Evolutionary conservation across 37 sponge, comb jelly and placozoan genomes (phyloP).

Genomic region (Chondrosia reniformis): DNA sequence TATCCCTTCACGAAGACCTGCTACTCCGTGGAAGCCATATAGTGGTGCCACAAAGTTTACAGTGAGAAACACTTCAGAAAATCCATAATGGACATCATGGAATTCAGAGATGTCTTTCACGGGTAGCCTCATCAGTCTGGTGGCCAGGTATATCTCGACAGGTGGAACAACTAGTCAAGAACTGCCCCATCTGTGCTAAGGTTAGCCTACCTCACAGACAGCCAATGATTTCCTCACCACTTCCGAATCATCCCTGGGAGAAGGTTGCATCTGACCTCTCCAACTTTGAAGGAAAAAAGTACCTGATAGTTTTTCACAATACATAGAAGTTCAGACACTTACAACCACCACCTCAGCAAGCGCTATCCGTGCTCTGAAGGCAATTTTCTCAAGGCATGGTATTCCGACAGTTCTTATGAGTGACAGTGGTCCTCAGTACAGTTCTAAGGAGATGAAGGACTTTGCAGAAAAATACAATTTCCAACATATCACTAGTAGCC

Average conservation of each 20-base stretch:
- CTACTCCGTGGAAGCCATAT: constrained; percentile 15
- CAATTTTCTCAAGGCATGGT: not conserved
- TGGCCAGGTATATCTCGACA: no score
- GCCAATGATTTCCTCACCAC: no score
- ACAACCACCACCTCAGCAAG: not conserved
- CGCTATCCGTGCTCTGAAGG: not conserved
- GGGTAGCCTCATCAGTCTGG: no score
- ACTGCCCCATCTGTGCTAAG: no score
- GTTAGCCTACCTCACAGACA: no score
- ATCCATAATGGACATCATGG: constrained; percentile 16
- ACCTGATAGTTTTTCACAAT: not conserved
- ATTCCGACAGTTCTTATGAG: not conserved
- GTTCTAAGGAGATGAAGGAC: not conserved
- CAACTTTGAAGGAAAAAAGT: no score
- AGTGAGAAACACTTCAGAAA: constrained; percentile 10
- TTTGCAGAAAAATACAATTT: not conserved
- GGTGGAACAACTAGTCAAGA: no score
- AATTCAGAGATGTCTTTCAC: constrained; percentile 25
- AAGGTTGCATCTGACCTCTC: no score
- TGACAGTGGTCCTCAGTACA: constrained; percentile 6
- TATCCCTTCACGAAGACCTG: constrained; percentile 9
- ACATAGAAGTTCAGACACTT: not conserved
- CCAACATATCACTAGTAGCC: constrained; percentile 6
- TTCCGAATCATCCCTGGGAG: no score
- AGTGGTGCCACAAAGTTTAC: constrained; percentile 15